phyloP scores from a whole-genome alignment of 2,888 invertebrate genomes.

The Cephus nigrinus region DNA sequence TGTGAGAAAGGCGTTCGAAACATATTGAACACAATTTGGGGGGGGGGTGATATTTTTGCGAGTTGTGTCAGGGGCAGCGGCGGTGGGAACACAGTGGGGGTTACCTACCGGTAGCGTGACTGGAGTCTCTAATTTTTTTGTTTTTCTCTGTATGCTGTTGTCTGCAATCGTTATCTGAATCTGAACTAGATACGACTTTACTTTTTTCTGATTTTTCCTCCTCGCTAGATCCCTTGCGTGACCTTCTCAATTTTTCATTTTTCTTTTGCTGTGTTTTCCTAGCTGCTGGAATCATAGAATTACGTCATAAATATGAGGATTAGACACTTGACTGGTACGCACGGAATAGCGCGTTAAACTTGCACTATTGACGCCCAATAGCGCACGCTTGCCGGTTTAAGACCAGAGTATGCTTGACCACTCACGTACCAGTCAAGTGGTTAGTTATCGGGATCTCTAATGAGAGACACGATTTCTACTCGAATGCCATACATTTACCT shows the following conservation, averaged over 20 bases:
- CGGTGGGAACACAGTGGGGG: too few species aligned
- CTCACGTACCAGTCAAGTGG: neutral
- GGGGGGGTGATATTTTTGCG: too few species aligned
- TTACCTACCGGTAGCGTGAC: constrained; percentile 45
- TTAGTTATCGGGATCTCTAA: neutral
- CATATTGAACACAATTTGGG: neutral
- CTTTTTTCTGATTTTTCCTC: constrained; percentile 69
- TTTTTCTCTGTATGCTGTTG: constrained; percentile 46
- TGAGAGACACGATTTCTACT: too few species aligned
- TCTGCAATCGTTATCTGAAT: constrained; percentile 69
- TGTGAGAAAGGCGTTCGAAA: neutral
- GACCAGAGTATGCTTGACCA: too few species aligned
- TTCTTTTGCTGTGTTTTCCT: constrained; percentile 56
- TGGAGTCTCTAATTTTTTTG: constrained; percentile 52
- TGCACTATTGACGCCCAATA: too few species aligned
- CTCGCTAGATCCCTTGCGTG: constrained; percentile 61
- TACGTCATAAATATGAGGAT: neutral
- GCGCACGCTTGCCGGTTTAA: too few species aligned
- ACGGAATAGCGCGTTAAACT: too few species aligned
- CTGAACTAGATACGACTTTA: constrained; percentile 69
- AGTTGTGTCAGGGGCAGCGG: too few species aligned
- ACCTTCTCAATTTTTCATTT: constrained; percentile 54
- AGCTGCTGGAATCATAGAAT: constrained; percentile 28
- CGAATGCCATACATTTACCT: constrained; percentile 33
- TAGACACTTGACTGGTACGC: too few species aligned